Conservation (phyloP, 2,888 invertebrate species). For the Thecocarcelia acutangulata region DNA sequence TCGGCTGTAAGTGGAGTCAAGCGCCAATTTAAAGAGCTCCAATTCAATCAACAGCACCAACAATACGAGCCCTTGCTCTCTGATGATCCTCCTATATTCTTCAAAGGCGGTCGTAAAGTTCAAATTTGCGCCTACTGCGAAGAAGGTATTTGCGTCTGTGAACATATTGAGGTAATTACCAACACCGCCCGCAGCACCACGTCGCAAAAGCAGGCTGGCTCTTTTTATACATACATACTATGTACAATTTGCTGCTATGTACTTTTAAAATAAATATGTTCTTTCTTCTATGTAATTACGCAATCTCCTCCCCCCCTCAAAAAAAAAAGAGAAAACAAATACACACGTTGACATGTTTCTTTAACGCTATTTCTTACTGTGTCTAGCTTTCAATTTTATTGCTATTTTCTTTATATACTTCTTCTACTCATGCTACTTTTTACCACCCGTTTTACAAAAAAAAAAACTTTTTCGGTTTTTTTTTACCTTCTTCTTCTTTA, state of each 20-base stretch:
- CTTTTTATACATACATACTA: constrained; percentile 10
- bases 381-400: constrained; percentile 48
- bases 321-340: constrained; percentile 31
- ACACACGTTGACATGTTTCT: constrained; percentile 56
- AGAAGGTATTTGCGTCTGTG: constrained; percentile 81
- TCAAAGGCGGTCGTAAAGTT: constrained; percentile 79
- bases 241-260: constrained; percentile 23
- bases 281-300: constrained; percentile 49
- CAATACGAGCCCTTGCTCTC: constrained; percentile 78
- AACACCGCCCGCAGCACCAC: constrained; percentile 37
- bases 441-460: constrained; percentile 4
- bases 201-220: constrained; percentile 25
- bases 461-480: neutral
- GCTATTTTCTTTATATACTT: constrained; percentile 14
- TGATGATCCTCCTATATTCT: constrained; percentile 79
- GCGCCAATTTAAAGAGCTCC: constrained; percentile 77
- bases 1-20: constrained; percentile 72
- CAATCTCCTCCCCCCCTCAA: no score
- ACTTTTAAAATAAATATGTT: constrained; percentile 10
- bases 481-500: no score
- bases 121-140: constrained; percentile 81
- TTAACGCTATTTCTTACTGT: constrained; percentile 42
- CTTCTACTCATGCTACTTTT: constrained; percentile 32
- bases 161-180: constrained; percentile 81
- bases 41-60: constrained; percentile 75